Base-by-base conservation (phyloP, 2,888 invertebrate genomes). In the Mythimna ferrago region DNA sequence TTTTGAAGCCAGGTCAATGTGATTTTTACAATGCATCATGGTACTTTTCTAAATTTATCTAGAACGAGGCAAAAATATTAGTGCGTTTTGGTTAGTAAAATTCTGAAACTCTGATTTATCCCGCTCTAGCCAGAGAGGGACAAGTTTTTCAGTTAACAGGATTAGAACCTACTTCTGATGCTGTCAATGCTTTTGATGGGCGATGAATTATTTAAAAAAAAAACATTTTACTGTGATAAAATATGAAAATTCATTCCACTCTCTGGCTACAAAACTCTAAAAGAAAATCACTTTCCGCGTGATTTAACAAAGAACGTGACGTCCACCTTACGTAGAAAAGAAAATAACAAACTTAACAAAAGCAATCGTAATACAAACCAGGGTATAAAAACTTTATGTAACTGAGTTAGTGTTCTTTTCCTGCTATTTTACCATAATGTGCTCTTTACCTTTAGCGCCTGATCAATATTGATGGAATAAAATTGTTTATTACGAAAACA, bases 391-490 rank as follows among this genome's bases (percentile, higher is more conserved):
- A 77, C 26, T 81, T 71, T 58, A 81, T 71, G 58, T 81, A 77
- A 75, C 60, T 32, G 19, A 73, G 38, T 48, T 64, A 77, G 48
- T 66, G 56, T n/a, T 67, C 48, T 35, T 10, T 81, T 80, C 76
- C 69, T 48, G 41, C 78, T 26, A 65, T 76, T 81, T 56, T 58
- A 72, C 57, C 57, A 71, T 66, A 81, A 80, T 66, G 16, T 67
- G 32, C 44, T 10, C n/a, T 11, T 65, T 70, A 71, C 63, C 71
- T 67, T 78, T 68, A 78, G 65, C 73, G 51, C 35, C 41, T 44
- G 66, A 81, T 71, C 77, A 72, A 63, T 53, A 69, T 53, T 79
- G 73, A 74, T 74, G 80, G 70, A 84, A 83, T 84, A 84, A 83
- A 84, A 79, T 73, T 76, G 79, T 84, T 77, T 70, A 80, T 80